A percentile compares a stretch with the other conserved stretches of the same genome.
These are phyloP conservation scores for Asobara japonica DNA, from an alignment of 1,140 invertebrate genomes.

Conservation along the genomic window DNA sequence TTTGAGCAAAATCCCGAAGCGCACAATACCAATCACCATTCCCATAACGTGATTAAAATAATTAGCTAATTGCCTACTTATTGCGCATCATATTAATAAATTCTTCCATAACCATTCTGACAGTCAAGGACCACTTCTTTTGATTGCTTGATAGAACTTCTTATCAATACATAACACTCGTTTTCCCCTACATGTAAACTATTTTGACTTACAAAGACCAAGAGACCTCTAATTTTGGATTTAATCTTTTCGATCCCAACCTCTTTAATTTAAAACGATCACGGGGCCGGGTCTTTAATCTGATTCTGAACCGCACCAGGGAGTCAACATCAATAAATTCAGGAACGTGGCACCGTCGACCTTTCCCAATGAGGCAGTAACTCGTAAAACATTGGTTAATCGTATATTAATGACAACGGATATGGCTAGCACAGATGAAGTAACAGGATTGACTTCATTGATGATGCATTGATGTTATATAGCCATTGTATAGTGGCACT, in stretches of 20 bases:
- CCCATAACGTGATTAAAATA: too few species aligned
- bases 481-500: background rate
- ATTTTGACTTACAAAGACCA: background rate
- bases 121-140: too few species aligned
- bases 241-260: background rate
- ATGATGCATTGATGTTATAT: conserved; percentile 39
- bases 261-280: background rate
- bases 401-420: conserved; percentile 46
- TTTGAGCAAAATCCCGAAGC: too few species aligned
- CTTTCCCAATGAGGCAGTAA: conserved; percentile 3
- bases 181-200: background rate
- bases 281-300: background rate
- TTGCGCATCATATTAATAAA: too few species aligned
- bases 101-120: too few species aligned
- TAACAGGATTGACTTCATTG: conserved; percentile 36
- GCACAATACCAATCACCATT: too few species aligned
- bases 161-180: background rate
- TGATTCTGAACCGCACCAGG: background rate
- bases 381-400: conserved; percentile 31
- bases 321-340: background rate
- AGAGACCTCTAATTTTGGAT: background rate
- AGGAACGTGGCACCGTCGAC: conserved; percentile 5
- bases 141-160: background rate
- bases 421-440: conserved; percentile 27
- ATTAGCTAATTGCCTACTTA: too few species aligned